These are phyloP conservation scores for Periophthalmodon schlosseri DNA, from an alignment of 2,113 vertebrate species.

Conservation along the genomic window DNA sequence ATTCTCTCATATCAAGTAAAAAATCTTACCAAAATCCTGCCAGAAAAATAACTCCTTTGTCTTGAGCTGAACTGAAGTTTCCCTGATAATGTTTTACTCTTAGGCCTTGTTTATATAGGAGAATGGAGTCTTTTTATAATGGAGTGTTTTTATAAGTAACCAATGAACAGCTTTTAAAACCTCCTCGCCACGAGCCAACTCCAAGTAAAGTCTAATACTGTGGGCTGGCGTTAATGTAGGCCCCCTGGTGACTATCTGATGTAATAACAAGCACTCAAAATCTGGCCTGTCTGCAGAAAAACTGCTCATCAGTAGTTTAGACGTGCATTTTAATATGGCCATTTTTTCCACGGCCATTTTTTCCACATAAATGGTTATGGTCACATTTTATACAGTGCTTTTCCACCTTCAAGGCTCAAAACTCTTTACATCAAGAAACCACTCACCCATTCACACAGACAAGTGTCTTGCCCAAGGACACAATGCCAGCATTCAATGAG, in stretches of 20 bases:
- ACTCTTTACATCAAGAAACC: too few relatives aligned
- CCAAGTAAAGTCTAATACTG: conserved; percentile 62
- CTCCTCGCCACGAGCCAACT: conserved; percentile 45
- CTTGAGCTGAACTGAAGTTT: not conserved
- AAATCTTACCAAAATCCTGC: not conserved
- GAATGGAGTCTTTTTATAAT: conserved; percentile 64
- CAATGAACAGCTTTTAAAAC: conserved; percentile 47
- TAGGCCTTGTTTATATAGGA: conserved; percentile 20
- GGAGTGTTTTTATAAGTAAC: conserved; percentile 44
- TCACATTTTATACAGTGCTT: too few relatives aligned
- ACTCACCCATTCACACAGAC: too few relatives aligned
- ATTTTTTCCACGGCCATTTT: too few relatives aligned
- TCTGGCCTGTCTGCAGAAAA: conserved; percentile 54
- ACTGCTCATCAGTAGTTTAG: too few relatives aligned
- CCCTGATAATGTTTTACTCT: conserved; percentile 5
- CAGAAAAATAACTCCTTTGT: conserved; percentile 6
- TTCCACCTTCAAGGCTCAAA: too few relatives aligned
- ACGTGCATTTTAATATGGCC: not conserved
- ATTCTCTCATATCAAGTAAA: too few relatives aligned
- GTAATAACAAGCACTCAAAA: conserved; percentile 77
- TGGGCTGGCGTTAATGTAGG: conserved; percentile 62
- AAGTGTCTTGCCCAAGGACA: too few relatives aligned
- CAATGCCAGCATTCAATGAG: too few relatives aligned
- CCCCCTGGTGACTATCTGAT: conserved; percentile 71
- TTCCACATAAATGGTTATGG: too few relatives aligned